Evolutionary conservation across 2,888 invertebrate species (phyloP).

Genomic region (Synanthedon vespiformis): DNA sequence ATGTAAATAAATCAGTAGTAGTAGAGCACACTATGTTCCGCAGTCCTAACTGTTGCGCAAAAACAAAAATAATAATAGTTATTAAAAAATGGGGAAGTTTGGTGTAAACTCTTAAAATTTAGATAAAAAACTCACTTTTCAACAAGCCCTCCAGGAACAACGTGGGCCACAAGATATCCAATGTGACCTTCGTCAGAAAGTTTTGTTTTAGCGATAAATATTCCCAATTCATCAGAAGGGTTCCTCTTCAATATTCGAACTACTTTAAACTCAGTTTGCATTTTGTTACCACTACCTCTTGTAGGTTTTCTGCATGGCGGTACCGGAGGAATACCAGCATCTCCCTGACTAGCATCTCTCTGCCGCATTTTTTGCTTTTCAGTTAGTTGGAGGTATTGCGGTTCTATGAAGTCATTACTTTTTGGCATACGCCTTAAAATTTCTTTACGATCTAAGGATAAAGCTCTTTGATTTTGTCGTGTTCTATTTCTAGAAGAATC

Average conservation of each 20-base stretch:
- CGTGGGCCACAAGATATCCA: constrained; percentile 79
- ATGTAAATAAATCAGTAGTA: background rate
- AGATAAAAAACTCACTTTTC: constrained; percentile 65
- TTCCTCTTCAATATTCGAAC: constrained; percentile 70
- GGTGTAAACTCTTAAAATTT: no score
- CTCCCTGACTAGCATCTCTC: constrained; percentile 41
- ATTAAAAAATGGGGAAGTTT: no score
- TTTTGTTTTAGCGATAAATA: constrained; percentile 77
- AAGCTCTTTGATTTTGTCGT: constrained; percentile 60
- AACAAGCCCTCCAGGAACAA: constrained; percentile 77
- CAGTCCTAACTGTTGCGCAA: background rate
- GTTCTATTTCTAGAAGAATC: constrained; percentile 40
- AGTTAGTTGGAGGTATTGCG: constrained; percentile 56
- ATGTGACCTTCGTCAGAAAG: constrained; percentile 70
- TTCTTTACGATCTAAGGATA: constrained; percentile 69
- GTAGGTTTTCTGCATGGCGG: constrained; percentile 54
- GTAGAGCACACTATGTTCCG: no score
- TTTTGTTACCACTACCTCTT: constrained; percentile 35
- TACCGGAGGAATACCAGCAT: constrained; percentile 62
- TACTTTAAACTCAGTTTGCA: constrained; percentile 49
- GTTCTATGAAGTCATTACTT: constrained; percentile 47
- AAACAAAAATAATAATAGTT: no score
- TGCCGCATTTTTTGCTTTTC: constrained; percentile 65
- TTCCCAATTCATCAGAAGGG: constrained; percentile 75
- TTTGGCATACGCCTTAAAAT: constrained; percentile 62